phyloP scores from a whole-genome alignment of 2,797 vertebrate genomes.

The Mastacembelus armatus region DNA sequence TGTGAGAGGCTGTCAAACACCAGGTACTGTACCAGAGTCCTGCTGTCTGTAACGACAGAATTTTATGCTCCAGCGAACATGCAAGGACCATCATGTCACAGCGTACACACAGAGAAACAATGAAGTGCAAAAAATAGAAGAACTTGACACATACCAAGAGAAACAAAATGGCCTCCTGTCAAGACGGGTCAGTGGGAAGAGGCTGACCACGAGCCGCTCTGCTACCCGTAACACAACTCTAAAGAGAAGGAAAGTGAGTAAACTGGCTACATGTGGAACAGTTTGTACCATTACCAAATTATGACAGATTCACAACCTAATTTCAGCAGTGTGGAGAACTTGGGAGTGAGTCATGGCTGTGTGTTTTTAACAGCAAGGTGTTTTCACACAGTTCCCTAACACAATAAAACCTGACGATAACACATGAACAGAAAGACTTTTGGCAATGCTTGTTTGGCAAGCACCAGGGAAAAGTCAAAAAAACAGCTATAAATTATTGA shows the following conservation, averaged over 20 bases:
- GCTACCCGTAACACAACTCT: slow-evolving; percentile 5
- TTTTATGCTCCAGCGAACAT: slow-evolving; percentile 58
- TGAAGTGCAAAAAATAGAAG: slow-evolving; percentile 18
- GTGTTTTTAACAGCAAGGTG: slow-evolving; percentile 41
- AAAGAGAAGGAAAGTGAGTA: not conserved
- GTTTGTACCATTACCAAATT: slow-evolving; percentile 14
- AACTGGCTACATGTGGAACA: not conserved
- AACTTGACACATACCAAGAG: slow-evolving; percentile 56
- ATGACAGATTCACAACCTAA: slow-evolving; percentile 32
- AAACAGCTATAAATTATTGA: slow-evolving; percentile 69
- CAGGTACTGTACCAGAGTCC: slow-evolving; percentile 64
- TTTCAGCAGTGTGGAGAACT: slow-evolving; percentile 34
- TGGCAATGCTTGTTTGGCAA: slow-evolving; percentile 10
- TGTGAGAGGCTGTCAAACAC: slow-evolving; percentile 68
- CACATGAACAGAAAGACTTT: slow-evolving; percentile 16
- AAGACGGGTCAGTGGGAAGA: slow-evolving; percentile 52
- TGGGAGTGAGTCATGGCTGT: slow-evolving; percentile 44
- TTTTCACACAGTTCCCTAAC: slow-evolving; percentile 51
- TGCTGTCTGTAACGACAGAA: slow-evolving; percentile 63
- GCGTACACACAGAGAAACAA: slow-evolving; percentile 23
- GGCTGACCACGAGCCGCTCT: slow-evolving; percentile 6
- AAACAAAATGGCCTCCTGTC: slow-evolving; percentile 74
- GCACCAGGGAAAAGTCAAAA: slow-evolving; percentile 12
- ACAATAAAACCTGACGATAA: slow-evolving; percentile 52
- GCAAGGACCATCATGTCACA: slow-evolving; percentile 59